Evolutionary conservation across 2,113 vertebrate genomes (phyloP), one percentile per base, ranked within the genome.

Genomic region (Enhydra lutris): DNA sequence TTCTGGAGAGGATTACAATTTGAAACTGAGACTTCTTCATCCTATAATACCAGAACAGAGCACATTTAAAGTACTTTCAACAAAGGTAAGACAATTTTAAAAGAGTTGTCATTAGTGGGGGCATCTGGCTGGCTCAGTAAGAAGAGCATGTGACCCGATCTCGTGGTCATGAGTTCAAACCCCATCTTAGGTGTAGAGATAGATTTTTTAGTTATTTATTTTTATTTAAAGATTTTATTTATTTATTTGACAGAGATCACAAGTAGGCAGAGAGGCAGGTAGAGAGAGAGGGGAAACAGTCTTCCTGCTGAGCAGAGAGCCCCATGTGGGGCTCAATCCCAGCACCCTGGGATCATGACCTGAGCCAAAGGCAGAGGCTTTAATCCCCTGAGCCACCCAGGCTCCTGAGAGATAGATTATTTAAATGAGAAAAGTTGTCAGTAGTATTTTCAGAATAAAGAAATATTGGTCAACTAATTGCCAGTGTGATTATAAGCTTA

Each of bases 11-110:
- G 98, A 99, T 98, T 99, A 99, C 98, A 98, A 94, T 98, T 99
- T 99, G 96, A 98, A 99, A 79, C 98, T 99, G 90, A 97, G 98
- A 97, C 99, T 99, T 90, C 98, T 99, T 97, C 99, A 99, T 98
- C 98, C 99, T 57, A 98, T 99, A 97, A 94, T 99, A 97, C 99
- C 99, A 50, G 99, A 99, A 93, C 99, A 99, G 98, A 99, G 99
- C 99, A 99, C 89, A 21, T 99, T 99, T 98, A 99, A 98, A 99
- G 98, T 99, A 97, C 99, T 99, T 98, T 99, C 99, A 96, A 99
- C 99, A 59, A 99, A 99, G 99, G 99, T 99, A 98, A 98, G 96
- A 89, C 59, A 92, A 59, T 92, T 95, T 47, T 96, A 89, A 96
- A 97, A 98, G 5, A 82, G 31, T 78, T 31, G 42, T 47, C 26